phyloP scores from a whole-genome alignment of 2,888 invertebrate genomes.

The Sphaerophoria rueppellii region DNA sequence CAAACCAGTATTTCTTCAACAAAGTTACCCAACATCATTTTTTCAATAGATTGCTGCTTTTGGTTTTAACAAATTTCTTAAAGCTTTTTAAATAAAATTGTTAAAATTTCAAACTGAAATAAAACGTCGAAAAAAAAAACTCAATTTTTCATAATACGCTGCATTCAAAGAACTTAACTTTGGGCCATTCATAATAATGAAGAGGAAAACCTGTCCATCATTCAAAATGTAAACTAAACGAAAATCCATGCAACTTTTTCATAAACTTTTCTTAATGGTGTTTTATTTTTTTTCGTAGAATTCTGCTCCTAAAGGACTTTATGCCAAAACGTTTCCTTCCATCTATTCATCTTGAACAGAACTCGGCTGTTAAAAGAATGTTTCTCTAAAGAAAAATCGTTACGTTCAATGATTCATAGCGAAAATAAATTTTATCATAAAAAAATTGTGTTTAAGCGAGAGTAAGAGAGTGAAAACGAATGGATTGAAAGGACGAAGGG shows the following conservation, averaged over 20 bases:
- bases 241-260: constrained; percentile 56
- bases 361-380: constrained; percentile 66
- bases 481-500: no score
- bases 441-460: neutral
- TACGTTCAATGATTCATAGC: constrained; percentile 73
- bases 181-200: constrained; percentile 33
- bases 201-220: constrained; percentile 64
- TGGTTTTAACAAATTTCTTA: no score
- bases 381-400: constrained; percentile 60
- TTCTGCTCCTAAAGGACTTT: constrained; percentile 38
- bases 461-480: neutral
- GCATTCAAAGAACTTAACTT: constrained; percentile 33
- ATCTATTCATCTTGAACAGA: constrained; percentile 67
- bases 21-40: no score
- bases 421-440: constrained; percentile 54
- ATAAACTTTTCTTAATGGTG: neutral
- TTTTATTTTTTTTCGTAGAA: constrained; percentile 1
- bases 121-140: no score
- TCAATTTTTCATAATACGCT: constrained; percentile 5
- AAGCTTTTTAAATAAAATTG: no score
- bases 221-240: constrained; percentile 48
- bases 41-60: no score
- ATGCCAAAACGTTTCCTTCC: constrained; percentile 66
- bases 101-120: no score
- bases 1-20: no score